Percentiles rank a stretch among this genome's conserved stretches.
These are phyloP conservation scores for Arrhopalites spinosus DNA, from an alignment of 2,888 invertebrate species.

Conservation along the genomic window DNA sequence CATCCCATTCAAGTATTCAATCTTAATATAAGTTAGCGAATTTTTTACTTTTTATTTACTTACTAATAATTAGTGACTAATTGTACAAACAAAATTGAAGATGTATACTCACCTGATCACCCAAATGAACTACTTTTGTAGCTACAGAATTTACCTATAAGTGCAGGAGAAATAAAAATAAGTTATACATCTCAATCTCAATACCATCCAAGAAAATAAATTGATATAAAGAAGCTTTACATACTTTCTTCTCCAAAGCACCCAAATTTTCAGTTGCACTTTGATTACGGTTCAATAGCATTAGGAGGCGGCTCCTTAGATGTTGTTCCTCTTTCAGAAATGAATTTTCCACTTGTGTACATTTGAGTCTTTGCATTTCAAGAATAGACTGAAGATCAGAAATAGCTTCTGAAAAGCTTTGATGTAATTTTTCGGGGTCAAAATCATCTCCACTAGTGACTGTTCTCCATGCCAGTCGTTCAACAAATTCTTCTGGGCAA, in stretches of 20 bases:
- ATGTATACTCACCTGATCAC: constrained; percentile 69
- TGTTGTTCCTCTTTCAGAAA: constrained; percentile 54
- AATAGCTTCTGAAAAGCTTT: constrained; percentile 91
- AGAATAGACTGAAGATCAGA: constrained; percentile 51
- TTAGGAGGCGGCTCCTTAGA: constrained; percentile 46
- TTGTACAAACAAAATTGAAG: no score
- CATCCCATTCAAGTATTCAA: no score
- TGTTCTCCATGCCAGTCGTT: constrained; percentile 91
- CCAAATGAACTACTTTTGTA: constrained; percentile 96
- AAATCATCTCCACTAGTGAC: constrained; percentile 77
- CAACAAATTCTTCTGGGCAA: constrained; percentile 96
- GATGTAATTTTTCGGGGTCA: constrained; percentile 84
- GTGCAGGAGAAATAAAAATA: not conserved
- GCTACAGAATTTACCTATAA: constrained; percentile 83
- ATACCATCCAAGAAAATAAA: no score
- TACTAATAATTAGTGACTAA: no score
- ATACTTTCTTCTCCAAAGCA: constrained; percentile 54
- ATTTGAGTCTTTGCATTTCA: constrained; percentile 55
- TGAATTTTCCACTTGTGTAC: constrained; percentile 51
- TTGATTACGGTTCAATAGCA: constrained; percentile 51
- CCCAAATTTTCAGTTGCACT: constrained; percentile 52
- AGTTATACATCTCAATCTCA: not conserved
- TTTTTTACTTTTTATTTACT: no score
- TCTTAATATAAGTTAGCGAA: no score
- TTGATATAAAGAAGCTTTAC: no score